Percentiles rank a stretch among this genome's conserved stretches.
These are phyloP conservation scores for Ceratotherium simum DNA, from an alignment of 2,113 vertebrate species.

Conservation along the genomic window DNA sequence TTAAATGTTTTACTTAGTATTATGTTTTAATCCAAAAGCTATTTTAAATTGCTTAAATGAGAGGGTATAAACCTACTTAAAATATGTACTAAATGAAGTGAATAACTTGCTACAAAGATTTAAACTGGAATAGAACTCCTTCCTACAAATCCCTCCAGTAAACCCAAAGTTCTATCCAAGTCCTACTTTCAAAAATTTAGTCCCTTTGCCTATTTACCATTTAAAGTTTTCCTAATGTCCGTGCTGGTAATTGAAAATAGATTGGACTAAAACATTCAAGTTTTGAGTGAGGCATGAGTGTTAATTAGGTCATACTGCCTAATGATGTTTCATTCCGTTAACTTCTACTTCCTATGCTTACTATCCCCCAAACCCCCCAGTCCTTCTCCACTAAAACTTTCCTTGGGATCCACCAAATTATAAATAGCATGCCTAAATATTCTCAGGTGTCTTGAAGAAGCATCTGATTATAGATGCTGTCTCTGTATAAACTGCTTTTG, in stretches of 20 bases:
- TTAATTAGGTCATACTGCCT: background rate
- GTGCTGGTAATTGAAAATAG: background rate
- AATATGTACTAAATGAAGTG: background rate
- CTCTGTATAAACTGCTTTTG: background rate
- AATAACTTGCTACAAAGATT: background rate
- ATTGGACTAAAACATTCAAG: background rate
- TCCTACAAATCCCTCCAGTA: background rate
- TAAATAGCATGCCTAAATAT: background rate
- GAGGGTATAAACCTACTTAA: background rate
- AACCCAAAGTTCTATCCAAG: background rate
- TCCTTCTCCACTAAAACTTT: slow-evolving; percentile 18
- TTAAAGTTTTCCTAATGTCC: background rate
- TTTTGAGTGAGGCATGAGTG: background rate
- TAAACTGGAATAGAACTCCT: background rate
- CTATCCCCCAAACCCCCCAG: background rate
- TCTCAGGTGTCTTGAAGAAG: background rate
- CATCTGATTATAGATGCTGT: background rate
- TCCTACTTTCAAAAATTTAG: background rate
- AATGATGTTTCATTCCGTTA: background rate
- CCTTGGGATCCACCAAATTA: background rate
- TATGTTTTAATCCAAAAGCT: background rate
- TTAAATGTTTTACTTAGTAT: background rate
- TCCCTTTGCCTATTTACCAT: background rate
- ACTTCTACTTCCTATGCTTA: background rate
- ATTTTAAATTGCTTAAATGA: background rate